Evolutionary conservation across 2,113 vertebrate genomes (phyloP).

Genomic region (Tragelaphus strepsiceros): DNA sequence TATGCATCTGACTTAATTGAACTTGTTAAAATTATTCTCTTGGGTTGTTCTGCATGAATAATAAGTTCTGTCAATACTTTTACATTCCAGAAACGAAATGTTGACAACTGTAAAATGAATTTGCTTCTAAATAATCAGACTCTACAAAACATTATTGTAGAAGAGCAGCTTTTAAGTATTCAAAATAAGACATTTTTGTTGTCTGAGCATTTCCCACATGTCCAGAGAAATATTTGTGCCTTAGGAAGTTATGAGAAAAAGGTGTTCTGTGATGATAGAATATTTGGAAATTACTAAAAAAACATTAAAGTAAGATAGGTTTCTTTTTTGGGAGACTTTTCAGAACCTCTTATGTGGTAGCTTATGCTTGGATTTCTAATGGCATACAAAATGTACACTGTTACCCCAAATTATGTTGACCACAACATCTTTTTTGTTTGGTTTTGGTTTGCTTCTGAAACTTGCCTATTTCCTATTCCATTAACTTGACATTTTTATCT

Average conservation of each 20-base stretch:
- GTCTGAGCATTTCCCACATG: background rate
- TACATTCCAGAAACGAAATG: background rate
- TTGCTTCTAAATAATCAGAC: slow-evolving; percentile 17
- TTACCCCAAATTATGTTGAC: background rate
- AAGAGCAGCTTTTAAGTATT: background rate
- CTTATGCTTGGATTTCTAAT: background rate
- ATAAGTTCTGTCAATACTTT: slow-evolving; percentile 4
- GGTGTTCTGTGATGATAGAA: background rate
- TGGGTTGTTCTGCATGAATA: background rate
- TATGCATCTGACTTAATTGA: slow-evolving; percentile 25
- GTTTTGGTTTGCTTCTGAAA: background rate
- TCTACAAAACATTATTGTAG: background rate
- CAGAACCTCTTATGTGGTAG: background rate
- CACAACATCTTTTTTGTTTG: background rate
- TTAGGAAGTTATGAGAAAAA: background rate
- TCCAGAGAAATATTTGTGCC: slow-evolving; percentile 14
- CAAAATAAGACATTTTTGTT: background rate
- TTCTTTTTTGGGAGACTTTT: background rate
- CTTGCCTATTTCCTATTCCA: background rate
- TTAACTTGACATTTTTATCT: background rate
- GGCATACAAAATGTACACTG: background rate
- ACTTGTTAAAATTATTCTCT: slow-evolving; percentile 47
- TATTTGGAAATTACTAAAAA: background rate
- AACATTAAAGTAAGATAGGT: background rate
- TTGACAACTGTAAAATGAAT: slow-evolving; percentile 43